phyloP scores from a whole-genome alignment of 1,140 invertebrate species.

The Pseudomyrmex cubaensis region DNA sequence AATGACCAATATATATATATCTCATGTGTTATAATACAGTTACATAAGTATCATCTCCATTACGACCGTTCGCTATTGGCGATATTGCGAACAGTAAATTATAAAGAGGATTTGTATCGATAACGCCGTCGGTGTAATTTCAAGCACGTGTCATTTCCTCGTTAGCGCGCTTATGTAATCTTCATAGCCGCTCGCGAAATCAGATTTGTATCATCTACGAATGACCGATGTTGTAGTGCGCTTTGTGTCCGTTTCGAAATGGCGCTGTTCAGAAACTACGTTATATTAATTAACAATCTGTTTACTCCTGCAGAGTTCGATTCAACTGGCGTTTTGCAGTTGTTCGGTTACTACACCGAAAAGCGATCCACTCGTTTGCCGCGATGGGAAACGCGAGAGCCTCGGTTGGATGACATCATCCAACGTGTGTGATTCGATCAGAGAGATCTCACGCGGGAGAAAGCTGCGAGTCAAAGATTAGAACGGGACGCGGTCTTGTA shows the following conservation, averaged over 20 bases:
- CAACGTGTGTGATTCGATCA: background rate
- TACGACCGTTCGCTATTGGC: slow-evolving; percentile 7
- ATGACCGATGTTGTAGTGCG: background rate
- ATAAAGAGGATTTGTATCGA: slow-evolving; percentile 13
- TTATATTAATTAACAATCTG: background rate
- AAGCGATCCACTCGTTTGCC: background rate
- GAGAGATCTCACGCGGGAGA: slow-evolving; percentile 49
- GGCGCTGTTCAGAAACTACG: background rate
- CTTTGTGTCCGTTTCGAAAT: background rate
- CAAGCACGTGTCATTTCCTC: slow-evolving; percentile 43
- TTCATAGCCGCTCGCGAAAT: slow-evolving; percentile 7
- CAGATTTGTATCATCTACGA: slow-evolving; percentile 17
- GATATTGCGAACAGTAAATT: slow-evolving; percentile 30
- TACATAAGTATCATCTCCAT: slow-evolving; percentile 11
- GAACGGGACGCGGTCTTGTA: background rate
- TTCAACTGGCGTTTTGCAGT: background rate
- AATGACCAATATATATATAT: background rate
- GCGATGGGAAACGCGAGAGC: background rate
- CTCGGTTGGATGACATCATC: background rate
- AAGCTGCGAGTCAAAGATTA: slow-evolving; percentile 70
- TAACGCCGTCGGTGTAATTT: slow-evolving; percentile 29
- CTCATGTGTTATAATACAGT: background rate
- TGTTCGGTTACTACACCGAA: background rate
- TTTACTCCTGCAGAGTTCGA: background rate
- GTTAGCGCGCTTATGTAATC: slow-evolving; percentile 32